Evolutionary conservation across 1,140 invertebrate genomes (phyloP).

Genomic region (Drosophila bocqueti): DNA sequence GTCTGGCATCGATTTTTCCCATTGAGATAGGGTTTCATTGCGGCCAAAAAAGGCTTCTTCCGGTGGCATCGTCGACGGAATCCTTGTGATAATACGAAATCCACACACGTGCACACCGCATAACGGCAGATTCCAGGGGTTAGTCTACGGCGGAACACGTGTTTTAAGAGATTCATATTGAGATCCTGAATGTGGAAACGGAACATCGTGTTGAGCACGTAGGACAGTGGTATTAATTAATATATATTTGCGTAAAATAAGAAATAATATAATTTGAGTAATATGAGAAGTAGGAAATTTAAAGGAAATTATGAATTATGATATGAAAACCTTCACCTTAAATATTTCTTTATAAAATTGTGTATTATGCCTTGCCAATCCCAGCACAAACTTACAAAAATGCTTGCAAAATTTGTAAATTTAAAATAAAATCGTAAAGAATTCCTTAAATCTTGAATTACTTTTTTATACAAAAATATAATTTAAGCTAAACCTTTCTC

Average conservation of each 20-base stretch:
- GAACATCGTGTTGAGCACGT: slow-evolving; percentile 63
- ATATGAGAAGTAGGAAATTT: too few species aligned
- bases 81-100: slow-evolving; percentile 57
- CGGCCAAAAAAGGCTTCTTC: slow-evolving; percentile 54
- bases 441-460: too few species aligned
- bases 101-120: slow-evolving; percentile 62
- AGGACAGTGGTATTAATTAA: slow-evolving; percentile 4
- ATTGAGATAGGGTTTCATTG: slow-evolving; percentile 72
- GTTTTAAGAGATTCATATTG: slow-evolving; percentile 60
- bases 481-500: too few species aligned
- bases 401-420: too few species aligned
- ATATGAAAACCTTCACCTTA: not conserved
- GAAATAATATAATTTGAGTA: not conserved
- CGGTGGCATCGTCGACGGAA: slow-evolving; percentile 44
- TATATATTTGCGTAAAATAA: not conserved
- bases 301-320: not conserved
- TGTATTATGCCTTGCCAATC: too few species aligned
- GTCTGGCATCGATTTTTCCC: slow-evolving; percentile 76
- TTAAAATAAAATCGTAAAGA: too few species aligned
- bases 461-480: too few species aligned
- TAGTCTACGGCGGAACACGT: slow-evolving; percentile 59
- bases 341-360: not conserved
- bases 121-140: slow-evolving; percentile 52
- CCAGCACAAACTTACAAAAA: not conserved
- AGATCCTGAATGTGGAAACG: slow-evolving; percentile 36